Percentiles rank a stretch among this genome's conserved stretches.
Evolutionary conservation across 2,113 vertebrate genomes (phyloP).

Genomic region (Prionailurus bengalensis): DNA sequence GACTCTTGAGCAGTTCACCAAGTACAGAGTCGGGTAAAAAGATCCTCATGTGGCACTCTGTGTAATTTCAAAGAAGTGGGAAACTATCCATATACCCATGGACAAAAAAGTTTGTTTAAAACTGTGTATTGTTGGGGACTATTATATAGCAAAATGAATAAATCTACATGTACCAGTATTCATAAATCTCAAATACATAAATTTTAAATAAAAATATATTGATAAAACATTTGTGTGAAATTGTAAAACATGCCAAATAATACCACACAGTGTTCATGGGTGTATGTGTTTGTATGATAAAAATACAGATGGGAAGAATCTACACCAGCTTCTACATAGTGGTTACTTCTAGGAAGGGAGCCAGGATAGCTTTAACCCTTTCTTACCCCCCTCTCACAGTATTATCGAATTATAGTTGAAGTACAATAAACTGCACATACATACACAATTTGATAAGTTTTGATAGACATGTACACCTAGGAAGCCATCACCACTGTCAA

Average conservation of each 20-base stretch:
- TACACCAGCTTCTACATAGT: background rate
- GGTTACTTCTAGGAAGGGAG: background rate
- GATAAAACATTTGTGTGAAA: background rate
- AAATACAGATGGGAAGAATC: background rate
- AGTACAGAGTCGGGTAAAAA: background rate
- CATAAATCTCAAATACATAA: background rate
- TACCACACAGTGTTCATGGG: background rate
- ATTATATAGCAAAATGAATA: background rate
- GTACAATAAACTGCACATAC: background rate
- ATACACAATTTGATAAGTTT: background rate
- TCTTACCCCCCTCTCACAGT: accelerated
- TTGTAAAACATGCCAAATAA: background rate
- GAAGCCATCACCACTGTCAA: background rate
- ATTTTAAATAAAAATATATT: background rate
- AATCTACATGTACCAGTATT: background rate
- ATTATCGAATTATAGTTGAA: accelerated
- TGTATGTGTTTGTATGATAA: background rate
- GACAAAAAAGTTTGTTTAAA: background rate
- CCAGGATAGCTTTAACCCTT: background rate
- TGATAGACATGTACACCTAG: background rate
- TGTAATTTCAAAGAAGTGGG: background rate
- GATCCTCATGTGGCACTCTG: background rate
- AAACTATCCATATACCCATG: background rate
- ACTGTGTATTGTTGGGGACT: background rate
- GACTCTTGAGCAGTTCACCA: background rate